Evolutionary conservation across 2,888 invertebrate species (phyloP), one percentile per base, ranked within the genome.

Genomic region (Caenorhabditis panamensis): DNA sequence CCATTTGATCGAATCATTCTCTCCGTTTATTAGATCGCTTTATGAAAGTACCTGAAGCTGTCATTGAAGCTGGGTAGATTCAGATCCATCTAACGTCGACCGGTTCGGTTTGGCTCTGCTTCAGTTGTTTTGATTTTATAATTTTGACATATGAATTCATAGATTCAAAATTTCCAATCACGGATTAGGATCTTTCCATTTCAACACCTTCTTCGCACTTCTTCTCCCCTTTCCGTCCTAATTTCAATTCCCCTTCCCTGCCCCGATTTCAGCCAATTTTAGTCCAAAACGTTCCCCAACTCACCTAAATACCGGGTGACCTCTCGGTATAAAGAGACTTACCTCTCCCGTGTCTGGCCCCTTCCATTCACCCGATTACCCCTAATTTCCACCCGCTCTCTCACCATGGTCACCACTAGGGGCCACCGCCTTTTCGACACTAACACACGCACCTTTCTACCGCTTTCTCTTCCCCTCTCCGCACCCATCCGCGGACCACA

Each of bases 361-460:
- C 47, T 18, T 56, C 31, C 56, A 31, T 56, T 47, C 53, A 54
- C 56, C 62, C 71, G 71, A 71, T 71, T 71, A 71, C 71, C 71
- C 62, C 62, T 62, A 71, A 71, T 71, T 71, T 71, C 61, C 71
- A 54, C 44, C 41, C 53, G 49, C 31, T 61, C 49, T 59, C 66
- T 61, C 53, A 41, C 69, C 61, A 53, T 71, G 54, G 62, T 56
- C 51, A 64, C 63, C 51, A 47, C 24, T 11, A 41, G 41, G 51
- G 69, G n/a, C 36, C 59, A 28, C 20, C 28, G 31, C 49, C 37
- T 51, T 47, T 53, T 49, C 22, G 67, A 68, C 67, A 49, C 59
- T 16, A n/a, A 13, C 58, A 49, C 59, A 36, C 68, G 36, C 68
- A 49, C 49, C 36, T 36, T 36, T 63, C 44, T 53, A 66, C 51